Base-by-base conservation (phyloP, 2,113 vertebrate genomes). In the Alexandromys fortis region DNA sequence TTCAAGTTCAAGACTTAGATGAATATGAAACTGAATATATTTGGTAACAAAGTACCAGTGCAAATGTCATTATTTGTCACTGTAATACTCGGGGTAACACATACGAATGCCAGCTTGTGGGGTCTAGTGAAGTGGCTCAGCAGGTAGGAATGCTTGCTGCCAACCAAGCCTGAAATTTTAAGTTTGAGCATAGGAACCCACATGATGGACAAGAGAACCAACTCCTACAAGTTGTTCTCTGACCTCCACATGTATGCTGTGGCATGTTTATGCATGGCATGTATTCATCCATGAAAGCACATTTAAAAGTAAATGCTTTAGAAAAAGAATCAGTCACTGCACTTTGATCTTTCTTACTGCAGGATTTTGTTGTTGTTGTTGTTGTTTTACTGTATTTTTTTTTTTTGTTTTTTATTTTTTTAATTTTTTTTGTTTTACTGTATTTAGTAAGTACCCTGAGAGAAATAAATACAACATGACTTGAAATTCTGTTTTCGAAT, bases 401-500 rank as follows among this genome's bases (percentile, higher is more conserved):
- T 42, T 4, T 45, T 45, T 45, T 45, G 45, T 45, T 45, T 45
- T 45, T 45, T 45, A 45, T 45, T 45, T 45, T 45, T 45, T 45
- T 45, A 45, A 45, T 45, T 45, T 45, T 45, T 45, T 45, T 45
- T 45, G 26, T 58, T 76, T 91, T 90, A 6, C 88, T 55, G 38
- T 45, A 86, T 86, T 91, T 93, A 24, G 61, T 78, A 82, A 81
- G 33, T 45, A 93, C 17, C 77, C 1, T 72, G 58, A 30, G 78
- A 26, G 81, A 96, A 65, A 93, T 72, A 79, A 90, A 52, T 77
- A 79, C 28, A 86, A 91, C 93, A 81, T 42, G 17, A 7, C 22
- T 26, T 76, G n/a, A 94, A 94, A 89, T 38, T 72, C n/a, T 96
- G 77, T 73, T 38, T 97, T 93, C 12, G 65, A 73, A 65, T 86